Percentiles rank a stretch among this genome's conserved stretches.
Conservation (phyloP, 2,888 invertebrate species). For the Catocala nupta region DNA sequence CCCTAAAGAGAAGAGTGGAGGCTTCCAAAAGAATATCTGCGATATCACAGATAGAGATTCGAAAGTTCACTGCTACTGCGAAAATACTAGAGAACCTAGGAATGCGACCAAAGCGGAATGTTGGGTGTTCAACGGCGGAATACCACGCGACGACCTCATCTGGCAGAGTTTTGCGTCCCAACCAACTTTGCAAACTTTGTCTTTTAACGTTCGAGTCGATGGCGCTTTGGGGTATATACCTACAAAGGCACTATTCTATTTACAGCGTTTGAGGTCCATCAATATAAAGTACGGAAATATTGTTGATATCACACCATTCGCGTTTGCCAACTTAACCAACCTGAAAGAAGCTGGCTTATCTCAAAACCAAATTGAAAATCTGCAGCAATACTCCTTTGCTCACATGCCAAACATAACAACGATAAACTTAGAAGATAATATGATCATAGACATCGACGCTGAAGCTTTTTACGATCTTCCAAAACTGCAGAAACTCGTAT, state of each 20-base stretch:
- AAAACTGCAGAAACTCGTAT: slow-evolving; percentile 90
- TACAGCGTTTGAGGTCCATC: slow-evolving; percentile 89
- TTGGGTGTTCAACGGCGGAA: slow-evolving; percentile 91
- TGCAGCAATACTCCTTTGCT: slow-evolving; percentile 91
- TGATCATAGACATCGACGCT: slow-evolving; percentile 91
- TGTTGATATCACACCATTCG: slow-evolving; percentile 89
- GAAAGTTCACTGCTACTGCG: slow-evolving; percentile 90
- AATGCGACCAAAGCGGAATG: slow-evolving; percentile 92
- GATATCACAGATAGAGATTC: slow-evolving; percentile 85
- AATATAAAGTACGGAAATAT: slow-evolving; percentile 92
- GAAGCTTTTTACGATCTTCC: slow-evolving; percentile 92
- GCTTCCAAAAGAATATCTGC: slow-evolving; percentile 87
- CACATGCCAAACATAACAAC: slow-evolving; percentile 90
- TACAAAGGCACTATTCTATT: slow-evolving; percentile 89
- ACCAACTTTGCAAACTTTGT: slow-evolving; percentile 90
- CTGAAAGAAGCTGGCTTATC: slow-evolving; percentile 90
- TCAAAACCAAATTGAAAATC: slow-evolving; percentile 90
- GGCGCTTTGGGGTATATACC: slow-evolving; percentile 91
- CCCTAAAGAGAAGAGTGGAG: slow-evolving; percentile 81
- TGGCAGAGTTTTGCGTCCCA: slow-evolving; percentile 93
- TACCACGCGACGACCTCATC: slow-evolving; percentile 90
- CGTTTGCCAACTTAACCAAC: slow-evolving; percentile 91
- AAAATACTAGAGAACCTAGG: slow-evolving; percentile 82
- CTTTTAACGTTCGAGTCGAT: slow-evolving; percentile 90
- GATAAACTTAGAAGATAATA: slow-evolving; percentile 92